These are phyloP conservation scores for Parazoanthus darwini DNA, from an alignment of 92 coral and sea anemone genomes.

Conservation along the genomic window DNA sequence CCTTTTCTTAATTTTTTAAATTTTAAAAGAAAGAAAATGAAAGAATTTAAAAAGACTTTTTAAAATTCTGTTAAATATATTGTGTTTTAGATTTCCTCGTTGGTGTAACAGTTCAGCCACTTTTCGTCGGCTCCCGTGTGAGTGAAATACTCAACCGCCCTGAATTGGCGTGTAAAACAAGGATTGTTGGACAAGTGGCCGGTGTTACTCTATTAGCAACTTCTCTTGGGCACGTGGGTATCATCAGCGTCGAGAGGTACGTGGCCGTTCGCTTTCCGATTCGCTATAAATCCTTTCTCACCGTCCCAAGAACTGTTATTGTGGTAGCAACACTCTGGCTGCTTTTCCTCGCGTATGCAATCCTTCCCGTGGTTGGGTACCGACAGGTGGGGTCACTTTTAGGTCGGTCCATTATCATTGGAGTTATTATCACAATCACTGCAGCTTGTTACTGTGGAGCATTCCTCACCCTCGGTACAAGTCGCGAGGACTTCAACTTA, in stretches of 20 bases:
- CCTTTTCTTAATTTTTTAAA: no score
- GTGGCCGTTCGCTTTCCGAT: conserved; percentile 16
- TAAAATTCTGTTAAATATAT: not conserved
- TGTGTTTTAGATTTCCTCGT: not conserved
- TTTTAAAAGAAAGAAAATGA: no score
- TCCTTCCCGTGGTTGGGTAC: conserved; percentile 8
- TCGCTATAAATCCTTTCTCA: not conserved
- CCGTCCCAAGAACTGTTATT: not conserved
- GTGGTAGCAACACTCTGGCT: not conserved
- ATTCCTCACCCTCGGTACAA: not conserved
- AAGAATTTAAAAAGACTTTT: no score
- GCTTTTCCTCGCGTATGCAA: not conserved
- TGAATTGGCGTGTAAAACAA: not conserved
- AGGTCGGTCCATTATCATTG: not conserved
- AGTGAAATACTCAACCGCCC: conserved; percentile 6
- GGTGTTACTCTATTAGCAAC: not conserved
- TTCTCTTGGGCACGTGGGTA: not conserved
- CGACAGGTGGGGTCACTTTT: not conserved
- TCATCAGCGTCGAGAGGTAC: conserved; percentile 12
- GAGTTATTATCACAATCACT: not conserved
- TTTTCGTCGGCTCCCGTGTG: not conserved
- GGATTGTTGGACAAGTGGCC: not conserved
- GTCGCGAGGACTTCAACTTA: not conserved
- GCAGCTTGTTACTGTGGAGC: not conserved
- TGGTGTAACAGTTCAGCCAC: not conserved